A percentile compares a stretch with the other conserved stretches of the same genome.
Conservation (phyloP, 2,797 vertebrate species). For the Ptychobarbus kaznakovi region DNA sequence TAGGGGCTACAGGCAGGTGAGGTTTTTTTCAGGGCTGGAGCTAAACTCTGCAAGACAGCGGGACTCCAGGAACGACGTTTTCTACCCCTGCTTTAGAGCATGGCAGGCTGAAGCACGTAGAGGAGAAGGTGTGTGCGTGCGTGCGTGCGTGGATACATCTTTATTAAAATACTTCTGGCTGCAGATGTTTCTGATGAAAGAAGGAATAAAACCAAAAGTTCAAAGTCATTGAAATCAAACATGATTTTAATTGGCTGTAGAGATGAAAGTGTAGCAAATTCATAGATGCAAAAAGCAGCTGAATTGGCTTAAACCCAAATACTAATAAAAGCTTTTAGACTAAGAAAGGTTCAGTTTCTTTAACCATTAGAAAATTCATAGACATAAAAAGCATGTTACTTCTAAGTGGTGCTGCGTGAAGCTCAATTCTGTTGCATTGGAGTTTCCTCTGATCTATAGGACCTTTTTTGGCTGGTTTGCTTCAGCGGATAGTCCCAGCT, state of each 20-base stretch:
- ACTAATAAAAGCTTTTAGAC: not conserved
- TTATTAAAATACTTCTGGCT: constrained; percentile 27
- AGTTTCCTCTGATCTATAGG: not conserved
- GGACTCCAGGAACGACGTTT: no score
- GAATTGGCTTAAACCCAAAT: not conserved
- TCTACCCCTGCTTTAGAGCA: not conserved
- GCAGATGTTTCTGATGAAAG: not conserved
- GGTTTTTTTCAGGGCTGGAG: no score
- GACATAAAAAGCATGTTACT: not conserved
- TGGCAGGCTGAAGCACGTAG: not conserved
- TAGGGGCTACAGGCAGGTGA: no score
- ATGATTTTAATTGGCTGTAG: not conserved
- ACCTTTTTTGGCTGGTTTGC: not conserved
- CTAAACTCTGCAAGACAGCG: no score
- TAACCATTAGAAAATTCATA: not conserved
- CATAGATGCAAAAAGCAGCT: not conserved
- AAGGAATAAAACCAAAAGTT: not conserved
- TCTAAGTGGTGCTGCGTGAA: not conserved
- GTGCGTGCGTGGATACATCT: not conserved
- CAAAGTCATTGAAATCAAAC: not conserved
- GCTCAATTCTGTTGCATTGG: not conserved
- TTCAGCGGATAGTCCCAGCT: not conserved
- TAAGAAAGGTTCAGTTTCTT: not conserved
- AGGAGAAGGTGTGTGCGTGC: constrained; percentile 12
- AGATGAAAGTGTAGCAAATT: not conserved